These are phyloP conservation scores for Catocala sponsa DNA, from an alignment of 2,888 invertebrate genomes.

Conservation along the genomic window DNA sequence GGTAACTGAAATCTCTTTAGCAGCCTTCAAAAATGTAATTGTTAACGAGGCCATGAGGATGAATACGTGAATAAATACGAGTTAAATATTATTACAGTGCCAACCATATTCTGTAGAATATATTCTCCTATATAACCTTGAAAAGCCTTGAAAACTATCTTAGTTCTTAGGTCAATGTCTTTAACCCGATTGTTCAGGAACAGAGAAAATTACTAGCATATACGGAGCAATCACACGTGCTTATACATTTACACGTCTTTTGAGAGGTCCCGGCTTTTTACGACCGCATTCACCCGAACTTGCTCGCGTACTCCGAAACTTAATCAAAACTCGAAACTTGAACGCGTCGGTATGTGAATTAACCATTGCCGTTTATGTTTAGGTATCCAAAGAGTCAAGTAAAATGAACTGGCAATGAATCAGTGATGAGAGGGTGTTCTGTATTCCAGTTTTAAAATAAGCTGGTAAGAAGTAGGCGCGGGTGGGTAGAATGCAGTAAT, in stretches of 20 bases:
- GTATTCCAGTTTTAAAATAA: slow-evolving; percentile 12
- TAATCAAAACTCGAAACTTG: slow-evolving; percentile 15
- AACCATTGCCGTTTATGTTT: slow-evolving; percentile 26
- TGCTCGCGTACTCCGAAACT: slow-evolving; percentile 7
- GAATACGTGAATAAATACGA: too few species aligned
- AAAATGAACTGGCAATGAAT: slow-evolving; percentile 19
- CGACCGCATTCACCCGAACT: slow-evolving; percentile 38
- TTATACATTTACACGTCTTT: slow-evolving; percentile 48
- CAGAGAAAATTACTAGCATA: slow-evolving; percentile 29
- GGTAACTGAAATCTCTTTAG: too few species aligned
- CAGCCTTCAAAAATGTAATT: too few species aligned
- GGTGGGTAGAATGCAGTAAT: slow-evolving; percentile 33
- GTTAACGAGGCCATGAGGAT: too few species aligned
- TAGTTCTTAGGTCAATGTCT: too few species aligned
- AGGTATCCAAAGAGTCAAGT: not conserved
- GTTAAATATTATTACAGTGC: too few species aligned
- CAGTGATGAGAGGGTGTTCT: not conserved
- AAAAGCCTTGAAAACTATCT: too few species aligned
- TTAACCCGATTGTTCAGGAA: too few species aligned
- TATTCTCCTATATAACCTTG: too few species aligned
- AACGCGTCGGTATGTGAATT: not conserved
- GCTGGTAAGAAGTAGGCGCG: slow-evolving; percentile 7
- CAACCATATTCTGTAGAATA: too few species aligned
- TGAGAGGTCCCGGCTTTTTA: slow-evolving; percentile 40
- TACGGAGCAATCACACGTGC: slow-evolving; percentile 38